phyloP scores from a whole-genome alignment of 2,888 invertebrate species.

The Panzeria rudis region DNA sequence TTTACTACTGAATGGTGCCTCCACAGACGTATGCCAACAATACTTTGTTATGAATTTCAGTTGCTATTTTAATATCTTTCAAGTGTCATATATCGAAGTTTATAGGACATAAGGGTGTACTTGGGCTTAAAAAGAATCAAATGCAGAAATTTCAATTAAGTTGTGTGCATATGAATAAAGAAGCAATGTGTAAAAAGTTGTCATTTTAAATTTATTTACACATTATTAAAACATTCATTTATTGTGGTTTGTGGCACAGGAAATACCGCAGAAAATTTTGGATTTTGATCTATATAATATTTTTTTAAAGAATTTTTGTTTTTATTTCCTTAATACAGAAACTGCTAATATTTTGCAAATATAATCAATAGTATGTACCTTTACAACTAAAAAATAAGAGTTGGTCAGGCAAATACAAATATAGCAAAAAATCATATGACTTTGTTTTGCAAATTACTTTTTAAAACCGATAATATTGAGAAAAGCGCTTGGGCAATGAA shows the following conservation, averaged over 20 bases:
- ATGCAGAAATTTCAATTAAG: constrained; percentile 41
- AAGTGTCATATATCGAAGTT: constrained; percentile 38
- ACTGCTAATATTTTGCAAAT: too few species aligned
- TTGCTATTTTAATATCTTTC: constrained; percentile 41
- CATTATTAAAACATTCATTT: not conserved
- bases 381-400: too few species aligned
- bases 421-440: too few species aligned
- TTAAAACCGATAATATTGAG: too few species aligned
- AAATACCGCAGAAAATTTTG: not conserved
- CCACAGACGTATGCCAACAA: not conserved
- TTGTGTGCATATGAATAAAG: not conserved
- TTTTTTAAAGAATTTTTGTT: too few species aligned
- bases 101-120: constrained; percentile 35
- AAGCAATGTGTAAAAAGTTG: not conserved
- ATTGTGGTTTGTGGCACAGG: too few species aligned
- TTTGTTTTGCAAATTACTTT: too few species aligned
- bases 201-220: not conserved
- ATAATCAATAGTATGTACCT: too few species aligned
- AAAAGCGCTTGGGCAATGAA: too few species aligned
- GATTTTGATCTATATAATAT: not conserved
- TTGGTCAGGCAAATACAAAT: too few species aligned
- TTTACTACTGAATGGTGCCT: constrained; percentile 10
- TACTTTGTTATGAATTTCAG: not conserved
- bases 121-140: not conserved
- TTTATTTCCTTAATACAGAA: too few species aligned